Evolutionary conservation across 2,888 invertebrate species (phyloP).

Genomic region (Tipula confusa): DNA sequence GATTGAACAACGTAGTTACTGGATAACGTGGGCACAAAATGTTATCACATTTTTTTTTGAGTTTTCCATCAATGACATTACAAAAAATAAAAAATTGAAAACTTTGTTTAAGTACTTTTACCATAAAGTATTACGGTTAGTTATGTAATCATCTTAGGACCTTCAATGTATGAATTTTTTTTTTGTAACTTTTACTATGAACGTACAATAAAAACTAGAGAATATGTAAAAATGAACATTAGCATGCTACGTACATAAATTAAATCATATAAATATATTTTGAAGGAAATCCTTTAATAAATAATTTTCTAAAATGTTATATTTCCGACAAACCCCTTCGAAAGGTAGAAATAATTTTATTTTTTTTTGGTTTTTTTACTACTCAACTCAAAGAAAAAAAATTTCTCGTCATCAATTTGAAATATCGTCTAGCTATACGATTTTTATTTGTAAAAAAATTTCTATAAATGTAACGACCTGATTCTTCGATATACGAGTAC

Average conservation of each 20-base stretch:
- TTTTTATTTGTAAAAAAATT: neutral
- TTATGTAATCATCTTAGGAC: neutral
- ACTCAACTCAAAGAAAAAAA: neutral
- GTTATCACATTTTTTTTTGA: neutral
- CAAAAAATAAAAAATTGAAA: neutral
- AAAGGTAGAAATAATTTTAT: neutral
- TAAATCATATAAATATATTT: constrained; percentile 4
- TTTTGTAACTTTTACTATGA: no score
- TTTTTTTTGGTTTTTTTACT: neutral
- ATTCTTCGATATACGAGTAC: neutral
- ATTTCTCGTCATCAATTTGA: neutral
- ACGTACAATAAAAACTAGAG: neutral
- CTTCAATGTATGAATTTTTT: no score
- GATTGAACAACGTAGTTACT: neutral
- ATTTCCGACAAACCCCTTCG: constrained; percentile 25
- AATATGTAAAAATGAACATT: neutral
- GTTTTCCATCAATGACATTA: neutral
- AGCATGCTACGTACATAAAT: constrained; percentile 6
- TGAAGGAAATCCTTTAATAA: constrained; percentile 5
- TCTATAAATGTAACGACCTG: neutral
- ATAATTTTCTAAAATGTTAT: neutral
- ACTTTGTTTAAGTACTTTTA: neutral
- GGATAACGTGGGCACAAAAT: neutral
- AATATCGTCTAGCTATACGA: neutral
- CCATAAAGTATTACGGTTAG: neutral